Base-by-base conservation (phyloP, 2,797 vertebrate genomes). In the Tadarida brasiliensis region DNA sequence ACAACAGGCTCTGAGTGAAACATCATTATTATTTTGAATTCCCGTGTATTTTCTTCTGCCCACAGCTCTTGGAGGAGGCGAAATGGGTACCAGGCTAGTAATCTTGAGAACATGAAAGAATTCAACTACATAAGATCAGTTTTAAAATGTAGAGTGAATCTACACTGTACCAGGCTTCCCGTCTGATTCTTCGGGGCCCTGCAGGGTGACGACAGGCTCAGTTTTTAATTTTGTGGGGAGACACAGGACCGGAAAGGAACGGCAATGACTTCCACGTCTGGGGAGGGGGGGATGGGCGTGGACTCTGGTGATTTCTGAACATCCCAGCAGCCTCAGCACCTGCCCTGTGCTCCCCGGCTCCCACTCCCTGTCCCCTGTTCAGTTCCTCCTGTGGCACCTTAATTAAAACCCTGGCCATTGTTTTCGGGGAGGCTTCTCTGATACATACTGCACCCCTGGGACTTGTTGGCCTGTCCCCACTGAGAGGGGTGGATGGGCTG, bases 341-440 rank as follows among this genome's bases (percentile, higher is more conserved):
- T n/a, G 35, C 16, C 30, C 35, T 12, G 10, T 1, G 28, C 30
- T 1, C 8, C 33, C 19, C 0, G 22, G 20, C 22, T 73, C 47
- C 17, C 15, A 0, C 1, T 6, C 88, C 4, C 39, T 14, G 57
- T 1, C 86, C 85, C 54, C 15, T 91, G 92, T 7, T 8, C 73
- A 26, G 33, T 83, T 59, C 81, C 57, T 47, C 81, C 92, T 1
- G 1, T 90, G 0, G 44, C 94, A 49, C 4, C 0, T 89, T 94
- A 86, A 97, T 97, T 97, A 96, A 96, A 93, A 67, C 87, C 82
- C 67, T 84, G 83, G 87, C 51, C 73, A 54, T 65, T 1, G 2
- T 96, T 95, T 91, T 10, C 70, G 3, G 11, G 4, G 61, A 68
- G 70, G 56, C 47, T 70, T 0, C 0, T 24, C 74, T 0, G 0